Conservation (phyloP, 2,797 vertebrate species). For the Lerista edwardsae region DNA sequence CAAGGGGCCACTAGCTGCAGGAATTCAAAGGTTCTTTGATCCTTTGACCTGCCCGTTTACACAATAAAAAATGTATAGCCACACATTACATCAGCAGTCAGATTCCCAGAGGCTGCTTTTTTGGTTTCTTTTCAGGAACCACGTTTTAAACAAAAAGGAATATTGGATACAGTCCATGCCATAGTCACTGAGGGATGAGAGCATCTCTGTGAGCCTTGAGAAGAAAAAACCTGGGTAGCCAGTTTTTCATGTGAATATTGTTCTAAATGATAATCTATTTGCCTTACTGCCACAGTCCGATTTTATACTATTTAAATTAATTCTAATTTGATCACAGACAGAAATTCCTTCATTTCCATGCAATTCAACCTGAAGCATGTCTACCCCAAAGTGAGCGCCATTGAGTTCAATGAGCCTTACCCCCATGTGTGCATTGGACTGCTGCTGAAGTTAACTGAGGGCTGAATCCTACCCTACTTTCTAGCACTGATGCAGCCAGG, state of each 20-base stretch:
- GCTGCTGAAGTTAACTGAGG: no score
- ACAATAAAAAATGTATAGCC: not conserved
- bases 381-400: no score
- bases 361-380: no score
- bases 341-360: not conserved
- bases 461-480: no score
- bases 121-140: not conserved
- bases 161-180: conserved; percentile 1
- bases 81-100: not conserved
- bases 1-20: not conserved
- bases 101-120: not conserved
- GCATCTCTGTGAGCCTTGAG: not conserved
- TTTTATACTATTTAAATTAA: not conserved
- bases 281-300: not conserved
- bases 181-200: not conserved
- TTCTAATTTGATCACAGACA: not conserved
- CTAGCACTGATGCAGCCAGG: no score
- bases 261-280: conserved; percentile 11
- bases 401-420: no score
- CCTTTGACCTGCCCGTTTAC: not conserved
- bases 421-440: no score
- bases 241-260: not conserved
- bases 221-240: not conserved
- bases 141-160: conserved; percentile 3
- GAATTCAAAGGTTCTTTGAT: not conserved